phyloP scores from a whole-genome alignment of 1,140 invertebrate species.

The Patella vulgata region DNA sequence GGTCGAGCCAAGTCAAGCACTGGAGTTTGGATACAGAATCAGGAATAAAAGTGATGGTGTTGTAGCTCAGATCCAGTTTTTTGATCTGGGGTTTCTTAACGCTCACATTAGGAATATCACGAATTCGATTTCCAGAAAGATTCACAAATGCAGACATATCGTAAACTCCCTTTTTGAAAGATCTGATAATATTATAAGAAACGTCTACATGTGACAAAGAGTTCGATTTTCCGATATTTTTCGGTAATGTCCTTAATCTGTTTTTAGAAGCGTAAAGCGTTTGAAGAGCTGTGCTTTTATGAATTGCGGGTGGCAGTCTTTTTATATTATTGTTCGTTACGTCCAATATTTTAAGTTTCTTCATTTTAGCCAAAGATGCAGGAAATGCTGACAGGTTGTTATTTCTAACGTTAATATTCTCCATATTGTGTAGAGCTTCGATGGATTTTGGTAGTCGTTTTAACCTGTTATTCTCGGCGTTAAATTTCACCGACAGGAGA shows the following conservation, averaged over 20 bases:
- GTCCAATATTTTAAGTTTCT: conserved; percentile 51
- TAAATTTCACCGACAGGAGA: conserved; percentile 46
- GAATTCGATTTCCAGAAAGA: conserved; percentile 52
- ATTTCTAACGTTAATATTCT: conserved; percentile 56
- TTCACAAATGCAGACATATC: conserved; percentile 53
- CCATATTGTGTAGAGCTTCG: conserved; percentile 46
- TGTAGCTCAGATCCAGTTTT: conserved; percentile 56
- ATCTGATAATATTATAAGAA: conserved; percentile 55
- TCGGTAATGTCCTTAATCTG: conserved; percentile 52
- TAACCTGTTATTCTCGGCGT: conserved; percentile 60
- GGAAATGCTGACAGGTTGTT: conserved; percentile 57
- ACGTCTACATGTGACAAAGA: conserved; percentile 50
- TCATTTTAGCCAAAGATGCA: conserved; percentile 54
- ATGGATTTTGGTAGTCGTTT: conserved; percentile 57
- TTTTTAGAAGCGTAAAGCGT: conserved; percentile 56
- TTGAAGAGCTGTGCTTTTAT: conserved; percentile 52
- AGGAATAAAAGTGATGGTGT: conserved; percentile 52
- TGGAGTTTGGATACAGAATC: conserved; percentile 56
- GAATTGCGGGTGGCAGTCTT: conserved; percentile 57
- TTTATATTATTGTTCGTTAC: conserved; percentile 61
- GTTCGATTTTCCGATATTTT: conserved; percentile 57
- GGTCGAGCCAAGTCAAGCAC: conserved; percentile 52
- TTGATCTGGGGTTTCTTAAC: conserved; percentile 62
- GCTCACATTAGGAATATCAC: conserved; percentile 48
- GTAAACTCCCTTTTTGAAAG: conserved; percentile 60